These are phyloP conservation scores for Aythya baeri DNA, from an alignment of 2,113 vertebrate genomes.

Conservation along the genomic window DNA sequence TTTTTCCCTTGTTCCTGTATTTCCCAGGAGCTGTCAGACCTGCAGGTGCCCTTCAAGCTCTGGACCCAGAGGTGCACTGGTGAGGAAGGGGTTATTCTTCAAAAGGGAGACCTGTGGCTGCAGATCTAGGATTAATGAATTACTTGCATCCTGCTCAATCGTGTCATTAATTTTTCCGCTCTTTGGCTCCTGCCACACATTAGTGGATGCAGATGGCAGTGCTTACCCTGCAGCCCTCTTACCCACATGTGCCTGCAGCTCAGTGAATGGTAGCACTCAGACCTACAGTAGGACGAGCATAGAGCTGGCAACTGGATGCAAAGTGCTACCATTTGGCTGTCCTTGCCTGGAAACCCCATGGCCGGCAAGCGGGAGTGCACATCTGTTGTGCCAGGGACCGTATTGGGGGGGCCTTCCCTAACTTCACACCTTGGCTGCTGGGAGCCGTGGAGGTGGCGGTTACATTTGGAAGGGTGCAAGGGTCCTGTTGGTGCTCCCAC, in stretches of 20 bases:
- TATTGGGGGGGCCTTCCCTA: background rate
- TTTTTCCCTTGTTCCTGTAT: background rate
- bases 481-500: background rate
- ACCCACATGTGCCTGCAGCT: background rate
- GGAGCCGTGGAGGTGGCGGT: background rate
- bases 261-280: background rate
- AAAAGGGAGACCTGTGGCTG: background rate
- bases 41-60: background rate
- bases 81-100: background rate
- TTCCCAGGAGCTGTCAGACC: background rate
- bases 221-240: background rate
- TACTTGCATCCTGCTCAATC: background rate
- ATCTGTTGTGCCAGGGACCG: background rate
- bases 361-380: background rate
- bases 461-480: background rate
- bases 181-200: background rate
- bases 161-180: background rate
- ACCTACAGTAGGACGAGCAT: background rate
- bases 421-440: conserved; percentile 16
- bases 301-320: background rate
- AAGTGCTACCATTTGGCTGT: conserved; percentile 53
- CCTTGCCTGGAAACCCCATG: background rate
- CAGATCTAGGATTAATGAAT: background rate
- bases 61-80: fast-evolving
- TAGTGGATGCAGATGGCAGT: background rate